Base-by-base conservation (phyloP, 2,888 invertebrate genomes). In the Cerastoderma edule region DNA sequence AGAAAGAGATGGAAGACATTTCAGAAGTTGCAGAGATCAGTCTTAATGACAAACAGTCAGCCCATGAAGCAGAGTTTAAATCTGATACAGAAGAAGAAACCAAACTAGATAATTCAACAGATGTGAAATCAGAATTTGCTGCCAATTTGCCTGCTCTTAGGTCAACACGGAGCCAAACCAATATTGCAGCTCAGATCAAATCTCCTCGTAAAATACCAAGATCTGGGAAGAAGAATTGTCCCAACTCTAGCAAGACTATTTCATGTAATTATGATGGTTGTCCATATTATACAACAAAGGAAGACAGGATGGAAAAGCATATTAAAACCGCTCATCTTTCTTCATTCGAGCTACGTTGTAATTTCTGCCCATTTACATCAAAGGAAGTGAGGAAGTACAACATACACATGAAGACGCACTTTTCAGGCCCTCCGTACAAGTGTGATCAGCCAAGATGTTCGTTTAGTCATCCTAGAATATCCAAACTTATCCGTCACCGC, bases 321-420 rank as follows among this genome's bases (percentile, higher is more conserved):
- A 68, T 85, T 8, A 78, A 83, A 73, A 76, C 75, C 32, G 83
- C 80, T 32, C 87, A 87, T 74, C 80, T 84, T 65, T 71, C 78
- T 2, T 70, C 82, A n/a, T 80, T 83, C 39, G 72, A 83, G 28
- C 82, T 83, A 39, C 72, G 68, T 8, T 95, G 95, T 90, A 94
- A 94, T 44, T 91, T 95, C 65, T 95, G 95, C 90, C 93, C 94
- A n/a, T 95, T 94, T 90, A 94, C 94, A 57, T 94, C 95, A 85
- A 94, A 94, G 81, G 95, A 95, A 93, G 95, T 95, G 86, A 93
- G 94, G 39, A 94, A 94, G 84, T 95, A 94, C 91, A 94, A 94
- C 81, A 93, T 93, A 77, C 95, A 95, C 87, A 94, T 95, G 94
- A 94, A 94, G 85, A 67, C 82, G 22, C 93, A 93, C 91, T 95